A percentile compares a stretch with the other conserved stretches of the same genome.
Evolutionary conservation across 2,113 vertebrate species (phyloP).

Genomic region (Cygnus buccinator): DNA sequence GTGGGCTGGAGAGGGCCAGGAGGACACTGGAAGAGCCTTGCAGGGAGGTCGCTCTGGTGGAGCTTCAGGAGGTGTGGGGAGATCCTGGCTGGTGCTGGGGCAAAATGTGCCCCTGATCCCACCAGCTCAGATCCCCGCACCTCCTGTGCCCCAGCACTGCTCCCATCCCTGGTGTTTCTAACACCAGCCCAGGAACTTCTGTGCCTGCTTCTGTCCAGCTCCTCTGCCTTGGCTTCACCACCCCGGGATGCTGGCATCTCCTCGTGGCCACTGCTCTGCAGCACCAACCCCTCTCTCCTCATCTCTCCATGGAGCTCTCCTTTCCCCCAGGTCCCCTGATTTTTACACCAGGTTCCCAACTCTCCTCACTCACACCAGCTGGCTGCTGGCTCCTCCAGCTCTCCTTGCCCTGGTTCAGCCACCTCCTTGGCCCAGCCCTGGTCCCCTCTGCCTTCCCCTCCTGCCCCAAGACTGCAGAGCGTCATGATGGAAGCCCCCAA

Average conservation of each 20-base stretch:
- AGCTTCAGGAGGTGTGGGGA: not conserved
- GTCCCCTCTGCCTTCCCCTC: not conserved
- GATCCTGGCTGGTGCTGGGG: not conserved
- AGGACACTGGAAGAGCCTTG: not conserved
- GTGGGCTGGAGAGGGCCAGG: not conserved
- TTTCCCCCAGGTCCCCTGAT: not conserved
- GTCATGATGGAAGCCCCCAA: not conserved
- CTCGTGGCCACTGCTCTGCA: not conserved
- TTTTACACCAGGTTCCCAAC: not conserved
- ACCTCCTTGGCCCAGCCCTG: not conserved
- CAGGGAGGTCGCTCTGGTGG: not conserved
- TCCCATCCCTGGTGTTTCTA: not conserved
- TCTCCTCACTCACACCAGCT: not conserved
- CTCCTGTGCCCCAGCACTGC: not conserved
- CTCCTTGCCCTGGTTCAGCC: not conserved
- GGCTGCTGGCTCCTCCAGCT: not conserved
- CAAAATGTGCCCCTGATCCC: not conserved
- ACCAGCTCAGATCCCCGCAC: not conserved
- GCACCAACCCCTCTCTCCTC: not conserved
- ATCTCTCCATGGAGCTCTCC: not conserved
- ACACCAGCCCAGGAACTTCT: not conserved
- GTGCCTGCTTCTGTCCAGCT: not conserved
- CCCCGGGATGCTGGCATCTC: no score
- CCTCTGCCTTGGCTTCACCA: not conserved
- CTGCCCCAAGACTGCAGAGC: fast-evolving